These are phyloP conservation scores for Elanoides forficatus DNA, from an alignment of 2,113 vertebrate species.

Conservation along the genomic window DNA sequence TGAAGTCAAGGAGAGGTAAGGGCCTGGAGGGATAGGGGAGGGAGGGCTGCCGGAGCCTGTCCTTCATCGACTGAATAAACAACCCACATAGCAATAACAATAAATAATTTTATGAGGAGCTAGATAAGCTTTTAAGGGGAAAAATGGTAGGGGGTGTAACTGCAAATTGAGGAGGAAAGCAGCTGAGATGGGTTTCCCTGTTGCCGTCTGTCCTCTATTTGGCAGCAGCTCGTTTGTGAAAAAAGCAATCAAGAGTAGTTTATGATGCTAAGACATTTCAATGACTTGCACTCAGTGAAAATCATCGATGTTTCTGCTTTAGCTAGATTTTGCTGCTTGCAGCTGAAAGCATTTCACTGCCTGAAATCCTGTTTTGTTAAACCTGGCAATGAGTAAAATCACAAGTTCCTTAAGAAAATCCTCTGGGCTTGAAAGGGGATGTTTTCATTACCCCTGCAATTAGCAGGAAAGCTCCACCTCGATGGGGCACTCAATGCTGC, in stretches of 20 bases:
- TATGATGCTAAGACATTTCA: conserved; percentile 69
- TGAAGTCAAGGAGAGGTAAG: conserved; percentile 10
- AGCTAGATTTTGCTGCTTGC: conserved; percentile 68
- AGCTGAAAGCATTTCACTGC: conserved; percentile 59
- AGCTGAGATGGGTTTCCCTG: conserved; percentile 14
- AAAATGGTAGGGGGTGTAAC: conserved; percentile 40
- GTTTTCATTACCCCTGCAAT: conserved; percentile 66
- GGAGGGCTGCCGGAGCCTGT: not conserved
- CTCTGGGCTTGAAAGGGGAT: conserved; percentile 15
- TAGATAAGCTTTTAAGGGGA: conserved; percentile 49
- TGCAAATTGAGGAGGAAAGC: conserved; percentile 50
- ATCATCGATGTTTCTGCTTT: conserved; percentile 73
- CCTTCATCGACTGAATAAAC: conserved; percentile 24
- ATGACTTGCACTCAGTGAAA: conserved; percentile 60
- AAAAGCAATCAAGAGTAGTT: conserved; percentile 72
- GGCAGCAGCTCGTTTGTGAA: conserved; percentile 63
- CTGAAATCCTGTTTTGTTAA: conserved; percentile 70
- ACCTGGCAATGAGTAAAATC: conserved; percentile 63
- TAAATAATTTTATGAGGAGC: conserved; percentile 47
- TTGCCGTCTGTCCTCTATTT: conserved; percentile 38
- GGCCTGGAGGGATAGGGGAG: not conserved
- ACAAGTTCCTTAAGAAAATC: conserved; percentile 57
- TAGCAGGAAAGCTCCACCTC: conserved; percentile 40
- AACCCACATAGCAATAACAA: conserved; percentile 8
- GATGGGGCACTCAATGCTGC: not conserved